Evolutionary conservation across 2,797 vertebrate species (phyloP).

Genomic region (Lemur catta): DNA sequence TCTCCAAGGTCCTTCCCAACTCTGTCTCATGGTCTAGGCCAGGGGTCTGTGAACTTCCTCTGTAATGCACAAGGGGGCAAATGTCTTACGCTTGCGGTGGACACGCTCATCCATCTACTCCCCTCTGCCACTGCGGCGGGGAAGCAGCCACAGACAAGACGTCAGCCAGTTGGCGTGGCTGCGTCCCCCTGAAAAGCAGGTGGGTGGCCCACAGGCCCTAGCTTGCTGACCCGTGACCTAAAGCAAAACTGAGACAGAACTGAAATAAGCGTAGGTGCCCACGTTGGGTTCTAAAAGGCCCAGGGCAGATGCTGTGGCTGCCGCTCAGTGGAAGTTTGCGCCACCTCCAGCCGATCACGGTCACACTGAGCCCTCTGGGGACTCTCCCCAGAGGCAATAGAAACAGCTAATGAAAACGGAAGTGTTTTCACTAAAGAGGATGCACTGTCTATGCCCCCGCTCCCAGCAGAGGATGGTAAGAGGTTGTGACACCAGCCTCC

Average conservation of each 20-base stretch:
- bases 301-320: fast-evolving
- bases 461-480: not conserved
- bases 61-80: fast-evolving
- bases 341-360: fast-evolving
- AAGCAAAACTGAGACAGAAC: no score
- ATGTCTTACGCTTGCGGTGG: fast-evolving
- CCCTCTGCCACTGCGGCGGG: fast-evolving
- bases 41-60: not conserved
- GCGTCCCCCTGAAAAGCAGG: not conserved
- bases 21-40: not conserved
- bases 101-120: fast-evolving
- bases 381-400: not conserved
- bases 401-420: not conserved
- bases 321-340: no score
- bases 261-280: fast-evolving
- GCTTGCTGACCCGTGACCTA: not conserved
- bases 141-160: fast-evolving
- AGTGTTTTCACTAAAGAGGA: not conserved
- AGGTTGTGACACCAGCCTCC: not conserved
- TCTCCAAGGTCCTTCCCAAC: fast-evolving
- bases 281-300: not conserved
- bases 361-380: fast-evolving
- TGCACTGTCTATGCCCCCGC: not conserved
- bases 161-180: fast-evolving
- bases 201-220: fast-evolving